Evolutionary conservation across 2,113 vertebrate genomes (phyloP).

Genomic region (Halcyon senegalensis): DNA sequence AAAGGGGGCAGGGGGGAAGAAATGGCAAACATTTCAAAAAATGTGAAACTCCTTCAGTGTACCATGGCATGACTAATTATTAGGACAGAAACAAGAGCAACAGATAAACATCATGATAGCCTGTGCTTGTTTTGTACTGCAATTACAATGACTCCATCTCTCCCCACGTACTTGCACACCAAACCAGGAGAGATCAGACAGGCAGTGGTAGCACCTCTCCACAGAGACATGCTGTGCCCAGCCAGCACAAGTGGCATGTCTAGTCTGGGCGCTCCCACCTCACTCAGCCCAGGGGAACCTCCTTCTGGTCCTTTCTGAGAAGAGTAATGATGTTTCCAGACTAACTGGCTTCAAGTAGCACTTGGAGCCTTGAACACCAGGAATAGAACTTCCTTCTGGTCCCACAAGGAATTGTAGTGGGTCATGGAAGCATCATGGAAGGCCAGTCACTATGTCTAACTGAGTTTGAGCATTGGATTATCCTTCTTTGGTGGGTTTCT

Average conservation of each 20-base stretch:
- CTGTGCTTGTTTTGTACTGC: not conserved
- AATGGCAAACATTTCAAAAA: not conserved
- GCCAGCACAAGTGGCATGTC: not conserved
- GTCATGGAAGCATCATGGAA: not conserved
- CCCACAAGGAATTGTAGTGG: not conserved
- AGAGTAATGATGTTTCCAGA: not conserved
- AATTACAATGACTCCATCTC: accelerated
- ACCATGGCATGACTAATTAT: not conserved
- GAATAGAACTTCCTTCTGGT: not conserved
- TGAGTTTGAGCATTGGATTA: not conserved
- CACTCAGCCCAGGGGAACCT: not conserved
- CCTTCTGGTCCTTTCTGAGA: not conserved
- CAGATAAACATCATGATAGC: not conserved
- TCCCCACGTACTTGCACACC: not conserved
- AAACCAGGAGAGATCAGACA: not conserved
- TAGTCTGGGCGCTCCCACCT: accelerated
- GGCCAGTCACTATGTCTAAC: not conserved
- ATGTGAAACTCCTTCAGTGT: not conserved
- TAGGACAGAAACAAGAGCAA: not conserved
- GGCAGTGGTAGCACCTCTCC: not conserved
- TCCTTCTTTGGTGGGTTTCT: not conserved
- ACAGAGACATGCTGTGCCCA: accelerated
- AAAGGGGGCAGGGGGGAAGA: not conserved
- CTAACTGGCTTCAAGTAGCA: not conserved
- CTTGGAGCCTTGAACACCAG: not conserved